Conservation (phyloP, 2,797 vertebrate genomes). For the Falco naumanni region DNA sequence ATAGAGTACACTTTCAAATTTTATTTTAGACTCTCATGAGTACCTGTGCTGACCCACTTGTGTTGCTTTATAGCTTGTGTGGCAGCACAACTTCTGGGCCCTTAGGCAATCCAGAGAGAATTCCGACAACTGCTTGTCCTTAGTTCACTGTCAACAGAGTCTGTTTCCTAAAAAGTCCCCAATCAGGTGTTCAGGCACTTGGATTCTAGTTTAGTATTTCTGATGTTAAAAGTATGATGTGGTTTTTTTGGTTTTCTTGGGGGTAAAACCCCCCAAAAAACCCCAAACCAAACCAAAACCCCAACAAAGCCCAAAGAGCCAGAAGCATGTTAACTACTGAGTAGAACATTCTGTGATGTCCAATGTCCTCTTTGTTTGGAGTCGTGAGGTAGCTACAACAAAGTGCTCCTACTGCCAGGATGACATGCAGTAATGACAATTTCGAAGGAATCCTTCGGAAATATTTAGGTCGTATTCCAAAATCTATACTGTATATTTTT, state of each 20-base stretch:
- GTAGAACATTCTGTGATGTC: background rate
- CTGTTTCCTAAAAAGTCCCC: background rate
- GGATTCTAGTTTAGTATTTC: background rate
- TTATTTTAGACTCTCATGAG: background rate
- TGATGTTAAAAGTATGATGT: background rate
- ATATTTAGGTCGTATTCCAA: background rate
- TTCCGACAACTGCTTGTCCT: background rate
- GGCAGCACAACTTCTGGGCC: background rate
- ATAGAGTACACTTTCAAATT: background rate
- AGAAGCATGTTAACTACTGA: background rate
- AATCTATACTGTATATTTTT: background rate
- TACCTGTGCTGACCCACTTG: background rate
- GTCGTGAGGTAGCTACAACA: fast-evolving
- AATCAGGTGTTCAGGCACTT: background rate
- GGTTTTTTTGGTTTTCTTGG: background rate
- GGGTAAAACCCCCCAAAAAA: too few species aligned
- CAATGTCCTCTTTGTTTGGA: background rate
- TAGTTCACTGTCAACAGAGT: background rate
- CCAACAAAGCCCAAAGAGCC: background rate
- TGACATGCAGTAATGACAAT: background rate
- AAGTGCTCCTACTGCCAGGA: background rate
- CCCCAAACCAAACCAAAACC: too few species aligned
- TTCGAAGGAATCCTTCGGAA: background rate
- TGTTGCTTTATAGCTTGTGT: background rate
- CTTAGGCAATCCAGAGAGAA: background rate